Percentiles rank a stretch among this genome's conserved stretches.
Evolutionary conservation across 2,888 invertebrate species (phyloP).

Genomic region (Plutella xylostella): DNA sequence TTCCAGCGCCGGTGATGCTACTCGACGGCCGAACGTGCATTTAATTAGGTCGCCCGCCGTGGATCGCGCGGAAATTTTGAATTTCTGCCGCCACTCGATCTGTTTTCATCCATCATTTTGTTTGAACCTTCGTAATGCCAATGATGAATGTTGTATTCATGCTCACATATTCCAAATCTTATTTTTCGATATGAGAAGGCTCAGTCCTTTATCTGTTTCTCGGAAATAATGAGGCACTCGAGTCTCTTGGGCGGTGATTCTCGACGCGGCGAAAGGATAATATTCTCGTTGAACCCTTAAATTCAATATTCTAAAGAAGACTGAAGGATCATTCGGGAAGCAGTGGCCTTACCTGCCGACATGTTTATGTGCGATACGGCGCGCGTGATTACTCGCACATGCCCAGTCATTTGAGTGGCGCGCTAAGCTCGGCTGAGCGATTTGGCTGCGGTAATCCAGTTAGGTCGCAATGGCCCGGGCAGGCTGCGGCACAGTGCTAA

Average conservation of each 20-base stretch:
- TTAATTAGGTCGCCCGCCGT: no score
- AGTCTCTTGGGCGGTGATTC: no score
- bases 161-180: no score
- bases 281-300: background rate
- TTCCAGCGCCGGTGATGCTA: no score
- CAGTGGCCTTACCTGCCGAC: no score
- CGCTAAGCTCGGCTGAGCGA: slow-evolving; percentile 15
- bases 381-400: background rate
- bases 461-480: slow-evolving; percentile 56
- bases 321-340: no score
- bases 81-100: background rate
- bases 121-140: background rate
- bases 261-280: no score
- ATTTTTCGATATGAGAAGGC: no score
- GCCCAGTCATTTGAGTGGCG: slow-evolving; percentile 1
- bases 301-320: background rate
- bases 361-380: background rate
- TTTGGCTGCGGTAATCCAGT: slow-evolving; percentile 53
- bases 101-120: background rate
- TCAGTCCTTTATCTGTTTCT: background rate
- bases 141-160: no score
- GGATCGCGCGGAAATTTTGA: no score
- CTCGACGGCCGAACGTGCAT: no score
- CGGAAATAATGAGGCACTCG: slow-evolving; percentile 3
- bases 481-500: slow-evolving; percentile 49